Conservation (phyloP, 1,140 invertebrate genomes). For the Atopsyche davidsoni region DNA sequence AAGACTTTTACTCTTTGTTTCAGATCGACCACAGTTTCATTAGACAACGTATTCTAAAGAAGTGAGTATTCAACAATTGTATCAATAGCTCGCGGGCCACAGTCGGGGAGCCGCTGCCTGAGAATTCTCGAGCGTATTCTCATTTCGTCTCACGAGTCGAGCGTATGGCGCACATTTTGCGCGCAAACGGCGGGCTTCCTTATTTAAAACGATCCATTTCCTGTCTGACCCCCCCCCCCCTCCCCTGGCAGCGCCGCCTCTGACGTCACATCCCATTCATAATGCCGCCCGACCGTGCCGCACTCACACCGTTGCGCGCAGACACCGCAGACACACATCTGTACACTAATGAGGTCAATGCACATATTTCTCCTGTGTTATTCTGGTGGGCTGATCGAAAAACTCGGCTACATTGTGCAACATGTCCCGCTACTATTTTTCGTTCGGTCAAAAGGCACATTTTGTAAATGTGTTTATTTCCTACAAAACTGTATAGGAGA, state of each 20-base stretch:
- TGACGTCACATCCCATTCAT: conserved; percentile 28
- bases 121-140: not conserved
- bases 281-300: conserved; percentile 15
- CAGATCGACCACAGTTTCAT: too few species aligned
- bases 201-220: conserved; percentile 29
- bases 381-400: conserved; percentile 10
- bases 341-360: conserved; percentile 28
- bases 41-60: too few species aligned
- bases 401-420: too few species aligned
- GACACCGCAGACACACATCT: conserved; percentile 4
- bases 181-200: conserved; percentile 26
- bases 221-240: conserved; percentile 17
- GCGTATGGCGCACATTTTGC: conserved; percentile 20
- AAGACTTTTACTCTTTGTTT: too few species aligned
- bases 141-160: not conserved
- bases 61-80: too few species aligned
- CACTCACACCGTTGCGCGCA: too few species aligned
- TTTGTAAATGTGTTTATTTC: too few species aligned
- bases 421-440: too few species aligned
- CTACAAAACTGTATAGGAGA: too few species aligned
- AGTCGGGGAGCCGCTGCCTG: too few species aligned
- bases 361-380: conserved; percentile 17
- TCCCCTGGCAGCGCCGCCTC: conserved; percentile 8
- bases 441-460: too few species aligned
- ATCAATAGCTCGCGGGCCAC: too few species aligned